phyloP scores from a whole-genome alignment of 2,113 vertebrate species.

The Rhodinocichla rosea region DNA sequence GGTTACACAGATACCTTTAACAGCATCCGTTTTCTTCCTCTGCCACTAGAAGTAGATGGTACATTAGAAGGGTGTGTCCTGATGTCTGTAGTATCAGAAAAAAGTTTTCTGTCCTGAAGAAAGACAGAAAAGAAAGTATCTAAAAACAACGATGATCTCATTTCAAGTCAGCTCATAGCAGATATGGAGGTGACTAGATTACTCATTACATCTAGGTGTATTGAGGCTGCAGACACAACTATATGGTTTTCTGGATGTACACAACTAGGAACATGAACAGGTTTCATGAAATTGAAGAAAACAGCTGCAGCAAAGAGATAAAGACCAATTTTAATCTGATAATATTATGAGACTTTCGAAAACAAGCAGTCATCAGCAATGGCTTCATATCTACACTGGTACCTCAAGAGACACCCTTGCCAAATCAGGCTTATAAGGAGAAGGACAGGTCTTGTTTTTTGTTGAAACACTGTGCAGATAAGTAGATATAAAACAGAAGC shows the following conservation, averaged over 20 bases:
- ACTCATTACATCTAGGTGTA: background rate
- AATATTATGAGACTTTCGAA: constrained; percentile 35
- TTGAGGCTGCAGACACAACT: background rate
- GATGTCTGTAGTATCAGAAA: background rate
- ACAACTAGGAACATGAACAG: background rate
- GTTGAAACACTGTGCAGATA: background rate
- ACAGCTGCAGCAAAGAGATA: constrained; percentile 53
- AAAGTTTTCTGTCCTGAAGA: background rate
- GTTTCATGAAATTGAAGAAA: constrained; percentile 38
- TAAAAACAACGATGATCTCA: fast-evolving
- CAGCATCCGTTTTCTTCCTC: background rate
- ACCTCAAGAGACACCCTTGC: background rate
- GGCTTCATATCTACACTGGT: background rate
- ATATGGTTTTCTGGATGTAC: background rate
- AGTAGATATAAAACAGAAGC: background rate
- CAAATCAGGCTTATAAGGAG: background rate
- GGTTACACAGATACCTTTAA: background rate
- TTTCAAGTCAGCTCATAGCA: background rate
- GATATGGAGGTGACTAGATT: background rate
- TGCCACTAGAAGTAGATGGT: background rate
- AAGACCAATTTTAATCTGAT: constrained; percentile 51
- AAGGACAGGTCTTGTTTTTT: background rate
- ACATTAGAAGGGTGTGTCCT: background rate
- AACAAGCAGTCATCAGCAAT: constrained; percentile 40
- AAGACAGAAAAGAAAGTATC: background rate